These are phyloP conservation scores for Lepus oiostolus DNA, from an alignment of 2,797 vertebrate genomes.

Conservation along the genomic window DNA sequence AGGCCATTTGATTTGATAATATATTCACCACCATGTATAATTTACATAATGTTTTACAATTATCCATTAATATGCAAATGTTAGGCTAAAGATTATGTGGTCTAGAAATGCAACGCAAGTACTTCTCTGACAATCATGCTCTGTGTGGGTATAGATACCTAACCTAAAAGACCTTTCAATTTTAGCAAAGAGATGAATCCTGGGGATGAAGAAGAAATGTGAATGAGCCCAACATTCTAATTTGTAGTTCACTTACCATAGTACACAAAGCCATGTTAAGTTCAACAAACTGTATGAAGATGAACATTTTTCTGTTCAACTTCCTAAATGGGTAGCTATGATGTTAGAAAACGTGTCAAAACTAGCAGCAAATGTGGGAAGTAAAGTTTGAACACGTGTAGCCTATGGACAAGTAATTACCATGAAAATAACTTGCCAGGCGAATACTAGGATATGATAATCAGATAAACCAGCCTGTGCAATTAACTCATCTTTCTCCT, in stretches of 20 bases:
- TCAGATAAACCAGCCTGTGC: not conserved
- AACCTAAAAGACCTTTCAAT: conserved; percentile 33
- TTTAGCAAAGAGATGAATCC: conserved; percentile 2
- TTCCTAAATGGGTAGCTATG: not conserved
- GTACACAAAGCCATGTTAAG: not conserved
- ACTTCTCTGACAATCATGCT: conserved; percentile 56
- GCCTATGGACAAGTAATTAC: not conserved
- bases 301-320: not conserved
- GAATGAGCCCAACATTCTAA: not conserved
- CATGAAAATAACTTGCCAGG: not conserved
- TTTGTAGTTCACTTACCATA: not conserved
- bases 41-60: conserved; percentile 89
- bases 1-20: conserved; percentile 87
- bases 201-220: not conserved
- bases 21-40: conserved; percentile 84
- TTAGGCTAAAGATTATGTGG: conserved; percentile 74
- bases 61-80: conserved; percentile 88
- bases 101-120: conserved; percentile 75
- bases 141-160: not conserved
- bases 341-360: not conserved
- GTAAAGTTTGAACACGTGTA: not conserved
- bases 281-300: not conserved
- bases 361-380: not conserved
- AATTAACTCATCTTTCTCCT: conserved; percentile 15
- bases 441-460: not conserved